Percentiles rank a stretch among this genome's conserved stretches.
Evolutionary conservation across 1,140 invertebrate genomes (phyloP).

Genomic region (Trichonephila inaurata): DNA sequence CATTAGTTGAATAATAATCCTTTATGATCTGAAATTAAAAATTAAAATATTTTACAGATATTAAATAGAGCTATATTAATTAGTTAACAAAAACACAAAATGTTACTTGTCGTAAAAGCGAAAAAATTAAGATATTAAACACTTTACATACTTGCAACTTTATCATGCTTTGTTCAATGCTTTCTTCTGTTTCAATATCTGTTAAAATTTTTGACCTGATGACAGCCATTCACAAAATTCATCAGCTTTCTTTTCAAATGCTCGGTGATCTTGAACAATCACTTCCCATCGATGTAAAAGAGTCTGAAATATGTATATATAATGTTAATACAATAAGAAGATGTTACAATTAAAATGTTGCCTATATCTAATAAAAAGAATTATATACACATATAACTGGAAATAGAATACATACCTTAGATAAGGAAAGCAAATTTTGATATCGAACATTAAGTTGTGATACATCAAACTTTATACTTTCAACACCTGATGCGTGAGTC

Average conservation of each 20-base stretch:
- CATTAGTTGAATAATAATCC: too few species aligned
- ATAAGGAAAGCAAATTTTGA: slow-evolving; percentile 86
- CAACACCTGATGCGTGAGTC: slow-evolving; percentile 90
- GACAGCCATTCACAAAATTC: slow-evolving; percentile 71
- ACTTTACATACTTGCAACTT: slow-evolving; percentile 58
- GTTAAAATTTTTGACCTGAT: slow-evolving; percentile 58
- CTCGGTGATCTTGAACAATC: slow-evolving; percentile 68
- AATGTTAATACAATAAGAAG: neutral
- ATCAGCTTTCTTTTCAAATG: slow-evolving; percentile 48
- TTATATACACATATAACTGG: neutral
- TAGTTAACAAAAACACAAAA: too few species aligned
- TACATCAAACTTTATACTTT: slow-evolving; percentile 92
- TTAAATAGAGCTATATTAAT: too few species aligned
- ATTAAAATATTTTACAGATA: too few species aligned
- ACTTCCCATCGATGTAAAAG: slow-evolving; percentile 67
- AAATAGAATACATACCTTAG: slow-evolving; percentile 79
- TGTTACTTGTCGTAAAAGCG: too few species aligned
- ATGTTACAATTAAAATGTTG: too few species aligned
- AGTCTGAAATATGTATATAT: slow-evolving; percentile 18
- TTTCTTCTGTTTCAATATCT: slow-evolving; percentile 68
- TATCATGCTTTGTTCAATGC: slow-evolving; percentile 72
- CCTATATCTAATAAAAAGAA: too few species aligned
- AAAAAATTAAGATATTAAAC: neutral
- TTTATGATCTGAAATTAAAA: too few species aligned
- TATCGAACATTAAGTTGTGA: slow-evolving; percentile 93